A percentile compares a stretch with the other conserved stretches of the same genome.
Conservation (phyloP, 2,888 invertebrate genomes). For the Anorthoa munda region DNA sequence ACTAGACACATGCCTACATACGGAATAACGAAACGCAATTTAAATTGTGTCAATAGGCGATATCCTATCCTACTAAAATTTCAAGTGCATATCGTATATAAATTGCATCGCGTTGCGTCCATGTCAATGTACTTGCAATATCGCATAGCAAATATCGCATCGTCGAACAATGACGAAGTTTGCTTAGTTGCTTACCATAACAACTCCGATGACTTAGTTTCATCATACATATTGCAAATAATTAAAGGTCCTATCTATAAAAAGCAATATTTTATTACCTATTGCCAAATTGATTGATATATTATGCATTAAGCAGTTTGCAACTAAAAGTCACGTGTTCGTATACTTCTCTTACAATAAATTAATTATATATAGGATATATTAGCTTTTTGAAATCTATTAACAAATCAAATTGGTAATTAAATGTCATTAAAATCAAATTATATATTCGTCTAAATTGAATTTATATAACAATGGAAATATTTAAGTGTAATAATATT, state of each 20-base stretch:
- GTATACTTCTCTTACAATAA: background rate
- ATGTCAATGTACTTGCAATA: too few relatives aligned
- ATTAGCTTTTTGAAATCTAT: background rate
- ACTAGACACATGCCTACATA: background rate
- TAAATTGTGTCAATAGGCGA: too few relatives aligned
- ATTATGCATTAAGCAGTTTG: slow-evolving; percentile 15
- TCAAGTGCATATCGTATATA: too few relatives aligned
- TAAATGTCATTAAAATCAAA: too few relatives aligned
- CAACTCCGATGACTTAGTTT: background rate
- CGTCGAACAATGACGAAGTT: too few relatives aligned
- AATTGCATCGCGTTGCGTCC: too few relatives aligned
- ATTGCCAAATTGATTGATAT: background rate
- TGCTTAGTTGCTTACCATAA: background rate
- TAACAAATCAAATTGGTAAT: background rate
- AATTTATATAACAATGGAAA: too few relatives aligned
- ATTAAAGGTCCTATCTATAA: slow-evolving; percentile 20
- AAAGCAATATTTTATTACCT: background rate
- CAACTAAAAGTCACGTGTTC: background rate
- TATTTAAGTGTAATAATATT: too few relatives aligned
- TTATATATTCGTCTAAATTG: too few relatives aligned
- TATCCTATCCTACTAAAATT: too few relatives aligned
- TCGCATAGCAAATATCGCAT: too few relatives aligned
- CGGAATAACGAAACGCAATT: background rate
- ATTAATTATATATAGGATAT: background rate
- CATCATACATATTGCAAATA: background rate